Evolutionary conservation across 2,113 vertebrate genomes (phyloP).

Genomic region (Petrocephalus microphthalmus): DNA sequence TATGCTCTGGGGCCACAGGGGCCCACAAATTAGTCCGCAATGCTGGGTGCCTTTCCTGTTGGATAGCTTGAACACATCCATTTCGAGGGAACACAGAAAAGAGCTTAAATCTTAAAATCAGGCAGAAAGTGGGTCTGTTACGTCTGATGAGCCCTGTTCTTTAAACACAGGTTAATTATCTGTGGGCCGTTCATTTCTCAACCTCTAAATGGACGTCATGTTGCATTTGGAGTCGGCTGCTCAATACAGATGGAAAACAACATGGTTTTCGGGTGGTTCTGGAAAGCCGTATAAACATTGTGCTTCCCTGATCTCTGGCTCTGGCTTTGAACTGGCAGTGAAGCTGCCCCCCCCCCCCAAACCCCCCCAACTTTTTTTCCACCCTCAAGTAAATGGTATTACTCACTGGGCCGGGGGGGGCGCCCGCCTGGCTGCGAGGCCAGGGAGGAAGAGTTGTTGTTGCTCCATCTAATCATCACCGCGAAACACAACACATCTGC

Average conservation of each 20-base stretch:
- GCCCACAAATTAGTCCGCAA: neutral
- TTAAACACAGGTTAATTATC: neutral
- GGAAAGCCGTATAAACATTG: conserved; percentile 9
- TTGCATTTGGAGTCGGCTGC: neutral
- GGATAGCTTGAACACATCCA: neutral
- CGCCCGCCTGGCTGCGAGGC: conserved; percentile 5
- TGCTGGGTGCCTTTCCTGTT: neutral
- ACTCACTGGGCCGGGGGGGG: conserved; percentile 3
- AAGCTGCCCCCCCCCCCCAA: neutral
- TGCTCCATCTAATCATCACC: conserved; percentile 17
- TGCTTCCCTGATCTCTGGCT: conserved; percentile 9
- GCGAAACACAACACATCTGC: conserved; percentile 19
- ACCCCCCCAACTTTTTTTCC: neutral
- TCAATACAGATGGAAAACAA: neutral
- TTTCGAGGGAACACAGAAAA: neutral
- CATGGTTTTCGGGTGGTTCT: neutral
- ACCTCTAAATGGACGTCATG: neutral
- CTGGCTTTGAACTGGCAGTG: conserved; percentile 3
- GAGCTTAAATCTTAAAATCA: neutral
- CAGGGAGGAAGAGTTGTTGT: neutral
- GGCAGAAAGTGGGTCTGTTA: neutral
- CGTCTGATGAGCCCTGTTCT: neutral
- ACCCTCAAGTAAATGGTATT: conserved; percentile 22
- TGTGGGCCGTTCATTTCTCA: neutral
- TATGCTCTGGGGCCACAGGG: neutral